A percentile compares a stretch with the other conserved stretches of the same genome.
phyloP scores from a whole-genome alignment of 2,113 vertebrate genomes.

The Corvus moneduloides region DNA sequence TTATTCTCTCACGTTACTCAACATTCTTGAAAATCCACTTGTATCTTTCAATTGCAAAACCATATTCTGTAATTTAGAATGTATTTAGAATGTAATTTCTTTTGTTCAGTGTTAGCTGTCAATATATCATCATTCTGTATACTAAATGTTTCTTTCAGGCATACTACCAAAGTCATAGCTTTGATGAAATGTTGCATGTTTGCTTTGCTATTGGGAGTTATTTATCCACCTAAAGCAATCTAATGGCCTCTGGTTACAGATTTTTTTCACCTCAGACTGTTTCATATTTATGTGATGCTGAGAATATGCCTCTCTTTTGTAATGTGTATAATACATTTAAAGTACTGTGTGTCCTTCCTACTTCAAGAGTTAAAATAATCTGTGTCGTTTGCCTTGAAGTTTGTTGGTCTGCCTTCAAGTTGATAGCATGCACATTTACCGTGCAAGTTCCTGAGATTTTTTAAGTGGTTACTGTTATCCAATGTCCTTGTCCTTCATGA shows the following conservation, averaged over 20 bases:
- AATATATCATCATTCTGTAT: background rate
- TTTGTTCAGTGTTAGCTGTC: background rate
- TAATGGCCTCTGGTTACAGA: background rate
- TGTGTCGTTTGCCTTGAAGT: constrained; percentile 28
- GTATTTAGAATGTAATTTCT: background rate
- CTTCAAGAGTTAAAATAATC: constrained; percentile 36
- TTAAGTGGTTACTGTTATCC: constrained; percentile 32
- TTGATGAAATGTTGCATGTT: background rate
- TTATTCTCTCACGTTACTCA: background rate
- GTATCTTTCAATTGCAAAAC: background rate
- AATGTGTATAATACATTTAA: constrained; percentile 27
- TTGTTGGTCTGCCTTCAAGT: background rate
- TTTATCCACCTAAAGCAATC: background rate
- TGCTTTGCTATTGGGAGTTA: background rate
- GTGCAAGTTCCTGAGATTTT: constrained; percentile 5
- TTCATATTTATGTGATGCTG: constrained; percentile 32
- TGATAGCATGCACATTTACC: constrained; percentile 20
- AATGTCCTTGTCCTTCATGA: constrained; percentile 57
- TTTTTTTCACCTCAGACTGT: background rate
- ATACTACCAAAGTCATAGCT: background rate
- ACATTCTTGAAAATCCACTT: background rate
- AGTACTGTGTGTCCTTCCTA: constrained; percentile 3
- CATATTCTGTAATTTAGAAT: background rate
- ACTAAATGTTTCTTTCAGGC: background rate
- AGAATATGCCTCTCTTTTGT: constrained; percentile 1